phyloP scores from a whole-genome alignment of 2,888 invertebrate genomes.

The Venusia cambrica region DNA sequence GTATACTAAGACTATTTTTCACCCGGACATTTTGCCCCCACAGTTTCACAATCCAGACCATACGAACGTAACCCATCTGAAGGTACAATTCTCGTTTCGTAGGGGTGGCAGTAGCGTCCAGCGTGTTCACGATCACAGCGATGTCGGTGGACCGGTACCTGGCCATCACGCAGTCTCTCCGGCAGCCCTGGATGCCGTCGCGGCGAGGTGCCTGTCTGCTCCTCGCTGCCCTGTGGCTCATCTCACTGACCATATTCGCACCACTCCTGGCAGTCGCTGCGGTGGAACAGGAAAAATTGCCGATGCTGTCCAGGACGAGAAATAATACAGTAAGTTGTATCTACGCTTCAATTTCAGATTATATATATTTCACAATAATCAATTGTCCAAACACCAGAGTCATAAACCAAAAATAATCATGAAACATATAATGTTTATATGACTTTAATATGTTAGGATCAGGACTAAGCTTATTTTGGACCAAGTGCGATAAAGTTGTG shows the following conservation, averaged over 20 bases:
- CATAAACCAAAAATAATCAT: too few species aligned
- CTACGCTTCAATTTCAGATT: too few species aligned
- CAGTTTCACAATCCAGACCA: too few species aligned
- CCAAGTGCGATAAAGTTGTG: too few species aligned
- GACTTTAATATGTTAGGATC: too few species aligned
- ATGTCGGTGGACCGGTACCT: constrained; percentile 89
- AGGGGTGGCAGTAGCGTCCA: constrained; percentile 90
- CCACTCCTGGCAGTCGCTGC: constrained; percentile 82
- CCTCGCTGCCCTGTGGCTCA: constrained; percentile 84
- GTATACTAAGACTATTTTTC: too few species aligned
- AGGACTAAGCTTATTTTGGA: too few species aligned
- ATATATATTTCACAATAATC: too few species aligned
- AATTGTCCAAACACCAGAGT: too few species aligned
- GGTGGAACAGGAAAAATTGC: constrained; percentile 63
- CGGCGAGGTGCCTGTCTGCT: constrained; percentile 83
- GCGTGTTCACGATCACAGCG: constrained; percentile 89
- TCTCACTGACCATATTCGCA: constrained; percentile 84
- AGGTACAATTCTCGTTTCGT: constrained; percentile 33
- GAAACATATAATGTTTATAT: too few species aligned
- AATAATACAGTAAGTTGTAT: constrained; percentile 60
- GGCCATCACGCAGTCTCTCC: constrained; percentile 88
- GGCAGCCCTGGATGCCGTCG: constrained; percentile 86
- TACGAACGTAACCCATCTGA: neutral
- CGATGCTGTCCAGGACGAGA: constrained; percentile 49
- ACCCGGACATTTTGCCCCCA: too few species aligned